Conservation (phyloP, 2,797 vertebrate genomes). For the Sebastes goodei region DNA sequence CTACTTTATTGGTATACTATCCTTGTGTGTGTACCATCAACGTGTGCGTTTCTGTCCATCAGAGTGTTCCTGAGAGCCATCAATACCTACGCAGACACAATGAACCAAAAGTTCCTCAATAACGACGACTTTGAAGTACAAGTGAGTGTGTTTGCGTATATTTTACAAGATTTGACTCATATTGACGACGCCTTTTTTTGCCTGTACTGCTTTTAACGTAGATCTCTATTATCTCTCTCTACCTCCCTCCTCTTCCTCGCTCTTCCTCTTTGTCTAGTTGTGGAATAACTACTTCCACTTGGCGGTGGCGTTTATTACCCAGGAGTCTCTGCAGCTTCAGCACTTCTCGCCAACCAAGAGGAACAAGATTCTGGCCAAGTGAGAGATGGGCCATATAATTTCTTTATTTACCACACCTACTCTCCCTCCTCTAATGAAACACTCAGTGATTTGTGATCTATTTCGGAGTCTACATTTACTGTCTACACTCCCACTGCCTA, state of each 20-base stretch:
- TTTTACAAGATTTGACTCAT: not conserved
- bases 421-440: slow-evolving; percentile 41
- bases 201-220: not conserved
- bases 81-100: slow-evolving; percentile 95
- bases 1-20: not conserved
- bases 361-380: slow-evolving; percentile 97
- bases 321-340: slow-evolving; percentile 97
- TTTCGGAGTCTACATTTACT: slow-evolving; percentile 34
- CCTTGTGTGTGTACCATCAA: not conserved
- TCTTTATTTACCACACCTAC: slow-evolving; percentile 47
- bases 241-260: not conserved
- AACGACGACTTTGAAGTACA: slow-evolving; percentile 96
- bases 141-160: slow-evolving; percentile 68
- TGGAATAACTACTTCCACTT: slow-evolving; percentile 99
- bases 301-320: slow-evolving; percentile 98
- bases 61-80: slow-evolving; percentile 97
- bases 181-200: not conserved
- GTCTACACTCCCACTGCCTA: slow-evolving; percentile 38
- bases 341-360: slow-evolving; percentile 94
- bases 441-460: slow-evolving; percentile 54
- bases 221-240: not conserved
- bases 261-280: slow-evolving; percentile 79
- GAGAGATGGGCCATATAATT: slow-evolving; percentile 71
- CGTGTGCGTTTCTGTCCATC: slow-evolving; percentile 10
- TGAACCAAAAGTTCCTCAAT: slow-evolving; percentile 97